Conservation (phyloP, 2,888 invertebrate species). For the Archaeoteleia sp. region DNA sequence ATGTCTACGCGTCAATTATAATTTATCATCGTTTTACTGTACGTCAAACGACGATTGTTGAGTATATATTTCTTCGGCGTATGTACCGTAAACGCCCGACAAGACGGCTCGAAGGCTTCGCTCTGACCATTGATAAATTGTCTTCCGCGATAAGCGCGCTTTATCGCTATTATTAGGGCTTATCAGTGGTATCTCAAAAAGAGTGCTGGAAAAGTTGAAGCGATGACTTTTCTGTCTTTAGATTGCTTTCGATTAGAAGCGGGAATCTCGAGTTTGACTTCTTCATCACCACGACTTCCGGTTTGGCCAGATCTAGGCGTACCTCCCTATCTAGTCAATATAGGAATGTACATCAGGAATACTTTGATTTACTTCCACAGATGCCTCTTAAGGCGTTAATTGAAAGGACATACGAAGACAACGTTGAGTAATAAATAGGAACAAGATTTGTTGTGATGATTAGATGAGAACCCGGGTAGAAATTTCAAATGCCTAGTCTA, state of each 20-base stretch:
- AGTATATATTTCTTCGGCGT: constrained; percentile 10
- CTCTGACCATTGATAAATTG: constrained; percentile 47
- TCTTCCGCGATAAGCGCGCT: constrained; percentile 34
- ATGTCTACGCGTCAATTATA: constrained; percentile 34
- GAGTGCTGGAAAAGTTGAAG: constrained; percentile 6
- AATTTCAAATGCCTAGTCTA: no score
- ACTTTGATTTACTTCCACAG: no score
- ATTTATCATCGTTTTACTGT: constrained; percentile 35
- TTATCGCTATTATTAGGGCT: constrained; percentile 34
- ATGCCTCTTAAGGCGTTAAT: no score
- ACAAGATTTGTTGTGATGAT: no score
- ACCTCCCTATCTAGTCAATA: no score
- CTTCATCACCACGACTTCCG: constrained; percentile 38
- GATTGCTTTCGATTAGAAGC: constrained; percentile 14
- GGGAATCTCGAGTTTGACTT: constrained; percentile 22
- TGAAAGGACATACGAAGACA: no score
- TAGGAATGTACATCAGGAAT: no score
- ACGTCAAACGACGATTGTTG: constrained; percentile 19
- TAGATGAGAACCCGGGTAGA: no score
- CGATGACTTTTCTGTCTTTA: constrained; percentile 15
- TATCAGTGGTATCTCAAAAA: constrained; percentile 21
- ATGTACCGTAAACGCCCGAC: constrained; percentile 39
- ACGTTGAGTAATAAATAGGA: no score
- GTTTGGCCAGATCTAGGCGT: constrained; percentile 12
- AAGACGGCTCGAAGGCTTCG: constrained; percentile 15